Evolutionary conservation across 2,888 invertebrate species (phyloP), one percentile per base, ranked within the genome.

Genomic region (Polyommatus icarus): DNA sequence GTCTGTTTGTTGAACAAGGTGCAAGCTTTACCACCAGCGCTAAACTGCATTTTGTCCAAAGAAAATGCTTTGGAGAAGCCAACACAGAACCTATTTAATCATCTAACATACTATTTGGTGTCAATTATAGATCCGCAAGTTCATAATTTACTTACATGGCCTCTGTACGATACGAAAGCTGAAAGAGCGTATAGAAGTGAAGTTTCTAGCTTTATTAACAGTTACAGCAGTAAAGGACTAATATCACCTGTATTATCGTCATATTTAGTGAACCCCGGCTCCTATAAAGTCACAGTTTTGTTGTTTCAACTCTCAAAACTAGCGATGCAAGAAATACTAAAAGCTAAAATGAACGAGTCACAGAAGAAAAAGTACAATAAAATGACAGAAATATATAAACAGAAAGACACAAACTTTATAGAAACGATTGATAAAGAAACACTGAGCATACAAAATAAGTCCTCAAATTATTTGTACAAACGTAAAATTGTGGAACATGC

Each of bases 41-140:
- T 93, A 76, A 82, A 84, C 29, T 84, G 85, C 61, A 85, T 86
- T 78, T 81, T 92, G 72, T 88, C 90, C 72, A 89, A 87, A 76
- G 91, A 91, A 61, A 91, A 91, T 82, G 87, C 88, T 12, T 80
- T 94, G n/a, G 93, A 94, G 59, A 94, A 93, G 83, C 92, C 89
- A 0, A 93, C 92, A 40, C 92, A 94, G 81, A 87, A 85, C 78
- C 80, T 90, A 18, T 94, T 94, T 78, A 88, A 91, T 81, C 86
- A 94, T 76, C 82, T 94, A 1, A 86, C 92, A 0, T 84, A 91
- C 81, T 94, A 94, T 82, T 87, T 94, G 76, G 87, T 92, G 24
- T 84, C 86, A 18, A 88, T 94, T 78, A 89, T 94, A 76, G 92
- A 94, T 83, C 80, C 83, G 0, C 86, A 87, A 73, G 85, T 84